Conservation (phyloP, 2,113 vertebrate genomes). For the Empidonax traillii region DNA sequence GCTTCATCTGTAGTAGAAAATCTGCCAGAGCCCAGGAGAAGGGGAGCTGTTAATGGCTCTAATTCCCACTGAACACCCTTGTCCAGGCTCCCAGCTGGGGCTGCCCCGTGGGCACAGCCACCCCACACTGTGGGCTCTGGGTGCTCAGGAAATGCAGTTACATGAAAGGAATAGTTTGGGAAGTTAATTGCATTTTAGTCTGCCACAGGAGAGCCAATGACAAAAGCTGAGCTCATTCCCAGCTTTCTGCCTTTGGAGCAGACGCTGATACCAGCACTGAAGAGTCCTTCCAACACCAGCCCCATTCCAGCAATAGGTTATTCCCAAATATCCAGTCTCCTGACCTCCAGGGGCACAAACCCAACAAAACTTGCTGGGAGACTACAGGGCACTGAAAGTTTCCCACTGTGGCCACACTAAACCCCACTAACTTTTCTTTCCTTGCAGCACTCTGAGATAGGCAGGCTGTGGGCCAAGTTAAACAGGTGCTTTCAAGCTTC, state of each 20-base stretch:
- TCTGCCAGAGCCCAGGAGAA: not conserved
- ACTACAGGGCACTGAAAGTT: not conserved
- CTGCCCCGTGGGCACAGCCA: not conserved
- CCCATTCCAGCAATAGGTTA: not conserved
- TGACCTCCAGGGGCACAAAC: not conserved
- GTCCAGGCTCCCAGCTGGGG: not conserved
- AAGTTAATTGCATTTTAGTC: conserved; percentile 20
- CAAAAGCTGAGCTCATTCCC: conserved; percentile 43
- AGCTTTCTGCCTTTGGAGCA: conserved; percentile 23
- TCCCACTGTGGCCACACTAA: not conserved
- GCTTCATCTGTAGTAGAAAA: not conserved
- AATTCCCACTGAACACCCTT: not conserved
- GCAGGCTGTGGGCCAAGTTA: not conserved
- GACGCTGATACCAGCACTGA: not conserved
- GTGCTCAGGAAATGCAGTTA: not conserved
- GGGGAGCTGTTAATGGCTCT: not conserved
- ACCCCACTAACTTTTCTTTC: not conserved
- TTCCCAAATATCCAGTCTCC: not conserved
- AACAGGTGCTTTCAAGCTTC: not conserved
- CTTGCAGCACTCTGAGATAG: not conserved
- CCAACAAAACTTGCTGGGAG: not conserved
- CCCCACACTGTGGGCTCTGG: not conserved
- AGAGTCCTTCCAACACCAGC: conserved; percentile 1
- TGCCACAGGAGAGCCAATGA: conserved; percentile 37
- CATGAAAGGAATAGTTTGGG: not conserved